Conservation (phyloP, 2,888 invertebrate species). For the Xylophagus ater region DNA sequence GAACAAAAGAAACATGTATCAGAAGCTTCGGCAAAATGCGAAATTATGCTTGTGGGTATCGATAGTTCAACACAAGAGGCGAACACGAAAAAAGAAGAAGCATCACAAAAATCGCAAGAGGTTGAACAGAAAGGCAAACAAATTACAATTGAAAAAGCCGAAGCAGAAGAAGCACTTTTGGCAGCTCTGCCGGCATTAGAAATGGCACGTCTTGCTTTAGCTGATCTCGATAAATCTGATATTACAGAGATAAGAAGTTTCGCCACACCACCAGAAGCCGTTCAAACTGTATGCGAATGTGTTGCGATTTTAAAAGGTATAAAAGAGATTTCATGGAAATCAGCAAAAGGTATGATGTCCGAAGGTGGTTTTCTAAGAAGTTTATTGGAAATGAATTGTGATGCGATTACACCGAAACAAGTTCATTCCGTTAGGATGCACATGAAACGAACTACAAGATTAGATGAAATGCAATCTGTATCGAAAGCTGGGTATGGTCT, state of each 20-base stretch:
- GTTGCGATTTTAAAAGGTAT: conserved; percentile 73
- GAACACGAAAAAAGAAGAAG: conserved; percentile 65
- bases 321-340: conserved; percentile 82
- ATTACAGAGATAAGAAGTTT: conserved; percentile 89
- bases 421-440: conserved; percentile 59
- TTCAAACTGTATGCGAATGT: conserved; percentile 83
- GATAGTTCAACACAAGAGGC: conserved; percentile 59
- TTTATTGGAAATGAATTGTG: conserved; percentile 78
- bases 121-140: conserved; percentile 71
- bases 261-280: conserved; percentile 81
- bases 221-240: conserved; percentile 76
- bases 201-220: conserved; percentile 64
- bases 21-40: conserved; percentile 72
- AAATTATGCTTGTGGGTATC: conserved; percentile 64
- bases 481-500: conserved; percentile 81
- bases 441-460: conserved; percentile 56
- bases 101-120: conserved; percentile 66
- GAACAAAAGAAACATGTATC: conserved; percentile 73
- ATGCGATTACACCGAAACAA: conserved; percentile 59
- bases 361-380: conserved; percentile 72
- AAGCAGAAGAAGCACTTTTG: conserved; percentile 68
- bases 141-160: conserved; percentile 69
- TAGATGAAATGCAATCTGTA: conserved; percentile 74
- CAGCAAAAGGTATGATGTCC: conserved; percentile 85
- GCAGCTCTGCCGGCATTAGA: conserved; percentile 79